Base-by-base conservation (phyloP, 2,888 invertebrate genomes). In the Chloroclystis v-ata region DNA sequence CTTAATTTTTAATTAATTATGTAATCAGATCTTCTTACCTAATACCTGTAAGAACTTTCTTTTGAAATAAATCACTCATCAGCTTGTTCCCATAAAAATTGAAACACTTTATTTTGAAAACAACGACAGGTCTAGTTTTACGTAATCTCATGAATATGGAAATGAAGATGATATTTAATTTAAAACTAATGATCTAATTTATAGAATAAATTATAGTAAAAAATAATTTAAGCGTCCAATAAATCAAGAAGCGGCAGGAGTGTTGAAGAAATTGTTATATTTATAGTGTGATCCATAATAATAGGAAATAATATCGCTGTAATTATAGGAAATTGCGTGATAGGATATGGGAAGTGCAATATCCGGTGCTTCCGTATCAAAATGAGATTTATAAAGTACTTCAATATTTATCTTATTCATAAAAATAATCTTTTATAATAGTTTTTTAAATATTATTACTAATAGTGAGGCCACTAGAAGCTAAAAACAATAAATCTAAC, bases 61-160 rank as follows among this genome's bases (percentile, higher is more conserved):
- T 55, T 52, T 39, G 39, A 45, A 55, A 61, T 59, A 47, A 56
- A 59, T 53, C 52, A 47, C 48, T 32, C 47, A 43, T 45, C 50
- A 5, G 20, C 20, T 20, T 20, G 20, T 20, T 8, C 9, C 7
- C 26, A 26, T 20, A 5, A 20, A 35, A 35, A 20, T 10, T 7
- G 11, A 11, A 11, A 20, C 20, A 33, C 6, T 13, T 4, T 4
- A 13, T 12, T 32, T 14, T 32, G 9, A 1, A 16, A n/a, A 24
- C 16, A 35, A 10, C 20, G 35, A 35, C 35, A 12, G 50, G 47
- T 49, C 55, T 47, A 54, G 28, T 45, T 54, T 56, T 54, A 56
- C 58, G 54, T 56, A 58, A 58, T 56, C 41, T 28, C 32, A 54
- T 54, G 47, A 49, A 52, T 47, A 42, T 45, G 46, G 43, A 47